phyloP scores from a whole-genome alignment of 2,888 invertebrate species.

The Nemotelus nigrinus region DNA sequence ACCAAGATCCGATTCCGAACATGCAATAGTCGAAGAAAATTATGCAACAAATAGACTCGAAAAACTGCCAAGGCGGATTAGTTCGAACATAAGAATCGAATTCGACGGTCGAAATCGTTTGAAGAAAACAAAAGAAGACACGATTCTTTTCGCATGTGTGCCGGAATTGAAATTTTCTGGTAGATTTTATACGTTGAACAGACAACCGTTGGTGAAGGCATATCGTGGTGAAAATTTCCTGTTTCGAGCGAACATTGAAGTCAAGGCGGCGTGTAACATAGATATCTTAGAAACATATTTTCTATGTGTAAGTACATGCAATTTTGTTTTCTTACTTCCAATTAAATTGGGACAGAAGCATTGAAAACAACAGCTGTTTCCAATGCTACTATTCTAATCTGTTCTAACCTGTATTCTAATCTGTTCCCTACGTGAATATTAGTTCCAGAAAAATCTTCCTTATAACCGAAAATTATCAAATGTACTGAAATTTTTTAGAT shows the following conservation, averaged over 20 bases:
- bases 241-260: constrained; percentile 61
- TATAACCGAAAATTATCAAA: no score
- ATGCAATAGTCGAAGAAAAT: constrained; percentile 18
- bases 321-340: background rate
- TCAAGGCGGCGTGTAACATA: constrained; percentile 59
- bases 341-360: background rate
- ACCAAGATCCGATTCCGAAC: constrained; percentile 37
- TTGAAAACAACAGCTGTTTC: background rate
- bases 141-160: constrained; percentile 58
- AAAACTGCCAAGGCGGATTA: constrained; percentile 28
- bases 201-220: constrained; percentile 59
- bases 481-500: no score
- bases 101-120: constrained; percentile 60
- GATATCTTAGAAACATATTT: constrained; percentile 64
- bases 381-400: background rate
- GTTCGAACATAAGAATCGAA: constrained; percentile 61
- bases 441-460: no score
- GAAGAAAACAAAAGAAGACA: constrained; percentile 61
- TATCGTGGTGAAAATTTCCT: constrained; percentile 64
- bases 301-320: constrained; percentile 61
- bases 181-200: constrained; percentile 62
- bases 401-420: background rate
- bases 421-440: background rate
- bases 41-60: background rate
- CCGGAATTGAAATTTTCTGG: constrained; percentile 62